Conservation (phyloP, 2,888 invertebrate species). For the Syrphus vitripennis region DNA sequence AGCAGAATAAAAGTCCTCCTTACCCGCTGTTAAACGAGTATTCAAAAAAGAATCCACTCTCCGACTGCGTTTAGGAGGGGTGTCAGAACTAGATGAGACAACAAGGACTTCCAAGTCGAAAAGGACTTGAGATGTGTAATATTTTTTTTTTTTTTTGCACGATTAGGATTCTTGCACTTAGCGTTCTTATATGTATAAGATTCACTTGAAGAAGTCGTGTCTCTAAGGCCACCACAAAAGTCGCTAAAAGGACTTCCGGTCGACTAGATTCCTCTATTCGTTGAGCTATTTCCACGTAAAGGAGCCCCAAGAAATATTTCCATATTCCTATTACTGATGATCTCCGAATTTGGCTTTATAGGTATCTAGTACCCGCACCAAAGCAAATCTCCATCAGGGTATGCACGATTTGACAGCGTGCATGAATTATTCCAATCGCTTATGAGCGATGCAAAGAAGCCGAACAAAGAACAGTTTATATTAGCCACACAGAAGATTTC, state of each 20-base stretch:
- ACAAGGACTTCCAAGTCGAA: not conserved
- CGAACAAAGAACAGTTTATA: conserved; percentile 39
- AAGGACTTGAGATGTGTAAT: conserved; percentile 45
- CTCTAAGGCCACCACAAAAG: not conserved
- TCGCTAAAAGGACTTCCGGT: conserved; percentile 54
- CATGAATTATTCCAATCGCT: conserved; percentile 64
- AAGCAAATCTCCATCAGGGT: not conserved
- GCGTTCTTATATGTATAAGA: conserved; percentile 3
- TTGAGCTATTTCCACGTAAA: conserved; percentile 49
- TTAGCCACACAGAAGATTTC: conserved; percentile 68
- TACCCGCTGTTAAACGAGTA: conserved; percentile 58
- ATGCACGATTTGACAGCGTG: conserved; percentile 39
- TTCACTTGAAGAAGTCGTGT: conserved; percentile 24
- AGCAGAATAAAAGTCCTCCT: conserved; percentile 38
- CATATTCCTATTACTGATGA: conserved; percentile 59
- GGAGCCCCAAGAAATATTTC: conserved; percentile 47
- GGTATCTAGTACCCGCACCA: not conserved
- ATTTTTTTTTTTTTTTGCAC: conserved; percentile 55
- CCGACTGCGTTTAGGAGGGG: conserved; percentile 47
- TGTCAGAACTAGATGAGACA: conserved; percentile 38
- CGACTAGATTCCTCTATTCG: conserved; percentile 62
- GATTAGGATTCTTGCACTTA: conserved; percentile 65
- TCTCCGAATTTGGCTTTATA: conserved; percentile 20
- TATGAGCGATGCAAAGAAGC: conserved; percentile 54
- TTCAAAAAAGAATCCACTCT: conserved; percentile 46